phyloP scores from a whole-genome alignment of 2,113 vertebrate genomes.

The Rhynchomys soricoides region DNA sequence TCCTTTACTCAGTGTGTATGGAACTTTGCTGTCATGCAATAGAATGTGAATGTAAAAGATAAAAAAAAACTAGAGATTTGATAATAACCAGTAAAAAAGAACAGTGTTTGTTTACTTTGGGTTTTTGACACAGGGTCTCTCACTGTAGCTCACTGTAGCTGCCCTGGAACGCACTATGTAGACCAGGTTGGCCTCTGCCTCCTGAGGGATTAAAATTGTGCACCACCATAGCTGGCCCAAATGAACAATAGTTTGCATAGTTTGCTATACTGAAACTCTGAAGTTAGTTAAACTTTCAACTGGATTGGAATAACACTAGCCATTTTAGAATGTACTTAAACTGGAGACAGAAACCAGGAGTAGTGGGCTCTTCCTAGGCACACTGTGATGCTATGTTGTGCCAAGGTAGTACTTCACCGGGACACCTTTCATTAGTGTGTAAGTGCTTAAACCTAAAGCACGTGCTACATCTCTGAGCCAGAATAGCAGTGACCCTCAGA shows the following conservation, averaged over 20 bases:
- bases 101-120: neutral
- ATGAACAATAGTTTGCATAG: neutral
- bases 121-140: neutral
- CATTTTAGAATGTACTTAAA: neutral
- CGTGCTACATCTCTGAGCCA: neutral
- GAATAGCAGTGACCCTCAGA: neutral
- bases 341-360: neutral
- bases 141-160: neutral
- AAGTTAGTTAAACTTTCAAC: slow-evolving; percentile 1
- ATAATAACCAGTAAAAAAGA: neutral
- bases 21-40: slow-evolving; percentile 49
- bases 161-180: neutral
- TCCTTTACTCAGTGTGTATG: slow-evolving; percentile 70
- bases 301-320: neutral
- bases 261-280: neutral
- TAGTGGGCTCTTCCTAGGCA: neutral
- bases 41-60: slow-evolving; percentile 57
- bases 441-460: neutral
- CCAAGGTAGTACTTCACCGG: neutral
- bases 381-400: neutral
- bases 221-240: too few species aligned
- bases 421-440: slow-evolving; percentile 16
- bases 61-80: neutral
- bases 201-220: neutral
- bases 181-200: neutral